These are phyloP conservation scores for Chelidonichthys spinosus DNA, from an alignment of 2,797 vertebrate genomes.

Conservation along the genomic window DNA sequence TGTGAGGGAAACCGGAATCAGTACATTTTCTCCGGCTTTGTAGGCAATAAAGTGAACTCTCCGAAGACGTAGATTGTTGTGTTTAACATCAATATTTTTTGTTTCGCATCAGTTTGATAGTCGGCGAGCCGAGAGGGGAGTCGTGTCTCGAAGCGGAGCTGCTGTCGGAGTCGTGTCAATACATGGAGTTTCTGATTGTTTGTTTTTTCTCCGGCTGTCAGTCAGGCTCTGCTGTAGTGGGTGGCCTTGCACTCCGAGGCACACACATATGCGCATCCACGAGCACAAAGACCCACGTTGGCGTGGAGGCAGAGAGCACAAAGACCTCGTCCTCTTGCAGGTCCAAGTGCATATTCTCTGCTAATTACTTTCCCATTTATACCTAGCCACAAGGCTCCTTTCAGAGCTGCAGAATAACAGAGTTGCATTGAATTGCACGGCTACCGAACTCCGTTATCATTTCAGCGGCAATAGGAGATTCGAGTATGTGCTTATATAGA, in stretches of 20 bases:
- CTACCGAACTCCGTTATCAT: constrained; percentile 22
- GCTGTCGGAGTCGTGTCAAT: constrained; percentile 26
- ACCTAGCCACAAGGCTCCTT: constrained; percentile 44
- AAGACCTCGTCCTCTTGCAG: constrained; percentile 39
- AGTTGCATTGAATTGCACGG: constrained; percentile 33
- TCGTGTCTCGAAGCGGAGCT: constrained; percentile 11
- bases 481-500: background rate
- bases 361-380: constrained; percentile 71
- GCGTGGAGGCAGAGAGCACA: constrained; percentile 27
- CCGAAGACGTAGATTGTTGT: background rate
- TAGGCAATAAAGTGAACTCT: constrained; percentile 10
- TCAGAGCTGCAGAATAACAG: constrained; percentile 46
- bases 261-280: background rate
- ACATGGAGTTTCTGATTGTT: constrained; percentile 27
- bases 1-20: constrained; percentile 18
- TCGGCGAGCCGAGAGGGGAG: constrained; percentile 13
- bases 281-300: constrained; percentile 18
- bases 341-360: constrained; percentile 47
- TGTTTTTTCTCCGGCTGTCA: constrained; percentile 42
- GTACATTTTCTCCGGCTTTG: constrained; percentile 13
- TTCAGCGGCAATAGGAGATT: constrained; percentile 11
- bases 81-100: constrained; percentile 9
- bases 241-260: constrained; percentile 51
- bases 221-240: constrained; percentile 46
- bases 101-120: constrained; percentile 4